These are phyloP conservation scores for Enoplosus armatus DNA, from an alignment of 2,797 vertebrate species.

Conservation along the genomic window DNA sequence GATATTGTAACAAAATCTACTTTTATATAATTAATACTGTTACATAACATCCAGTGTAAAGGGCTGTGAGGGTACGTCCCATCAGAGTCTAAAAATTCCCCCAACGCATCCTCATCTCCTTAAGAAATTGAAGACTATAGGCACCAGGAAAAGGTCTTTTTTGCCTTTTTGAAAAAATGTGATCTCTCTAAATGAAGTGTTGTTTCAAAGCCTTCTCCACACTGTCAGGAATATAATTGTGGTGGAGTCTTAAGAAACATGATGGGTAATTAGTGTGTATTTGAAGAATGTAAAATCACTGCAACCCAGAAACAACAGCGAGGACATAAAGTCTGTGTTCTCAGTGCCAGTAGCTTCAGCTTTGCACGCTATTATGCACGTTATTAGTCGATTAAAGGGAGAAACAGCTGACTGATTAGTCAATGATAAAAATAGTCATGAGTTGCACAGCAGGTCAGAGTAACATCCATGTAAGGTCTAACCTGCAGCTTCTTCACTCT, in stretches of 20 bases:
- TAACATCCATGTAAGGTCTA: not conserved
- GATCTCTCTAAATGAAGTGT: not conserved
- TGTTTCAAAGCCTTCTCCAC: not conserved
- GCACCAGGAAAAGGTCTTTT: not conserved
- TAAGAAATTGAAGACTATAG: not conserved
- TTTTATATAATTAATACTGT: too few species aligned
- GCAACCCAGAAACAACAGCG: not conserved
- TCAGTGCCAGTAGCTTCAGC: not conserved
- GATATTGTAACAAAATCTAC: too few species aligned
- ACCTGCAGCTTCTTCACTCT: not conserved
- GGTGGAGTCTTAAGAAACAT: not conserved
- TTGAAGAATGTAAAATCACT: not conserved
- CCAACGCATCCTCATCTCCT: not conserved
- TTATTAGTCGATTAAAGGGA: not conserved
- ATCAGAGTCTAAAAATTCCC: too few species aligned
- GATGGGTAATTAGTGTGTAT: not conserved
- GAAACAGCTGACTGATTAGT: not conserved
- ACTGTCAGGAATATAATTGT: not conserved
- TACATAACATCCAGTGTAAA: too few species aligned
- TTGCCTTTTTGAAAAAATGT: too few species aligned
- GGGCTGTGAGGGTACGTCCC: not conserved
- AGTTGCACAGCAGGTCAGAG: not conserved
- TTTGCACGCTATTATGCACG: not conserved
- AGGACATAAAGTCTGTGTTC: not conserved
- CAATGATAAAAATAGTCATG: not conserved